These are phyloP conservation scores for Dinomys branickii DNA, from an alignment of 2,113 vertebrate species.

Conservation along the genomic window DNA sequence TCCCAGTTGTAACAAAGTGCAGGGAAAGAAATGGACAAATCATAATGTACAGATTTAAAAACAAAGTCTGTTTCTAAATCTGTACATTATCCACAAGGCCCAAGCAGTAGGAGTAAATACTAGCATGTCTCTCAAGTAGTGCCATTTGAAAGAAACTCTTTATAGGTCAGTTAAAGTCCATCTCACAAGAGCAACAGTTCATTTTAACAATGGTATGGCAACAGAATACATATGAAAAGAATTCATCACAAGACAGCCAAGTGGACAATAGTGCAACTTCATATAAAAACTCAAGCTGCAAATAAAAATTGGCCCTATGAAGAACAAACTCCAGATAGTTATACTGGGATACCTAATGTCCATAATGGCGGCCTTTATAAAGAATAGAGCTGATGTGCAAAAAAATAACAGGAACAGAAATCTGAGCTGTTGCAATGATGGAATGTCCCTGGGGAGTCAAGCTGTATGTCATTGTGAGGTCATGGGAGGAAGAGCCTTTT, in stretches of 20 bases:
- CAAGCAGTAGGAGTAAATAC: slow-evolving; percentile 94
- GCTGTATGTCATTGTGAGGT: slow-evolving; percentile 75
- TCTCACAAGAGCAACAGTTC: slow-evolving; percentile 94
- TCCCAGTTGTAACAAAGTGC: slow-evolving; percentile 96
- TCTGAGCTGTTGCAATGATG: slow-evolving; percentile 90
- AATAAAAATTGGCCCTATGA: slow-evolving; percentile 96
- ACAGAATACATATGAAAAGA: slow-evolving; percentile 96
- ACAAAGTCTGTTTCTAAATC: slow-evolving; percentile 93
- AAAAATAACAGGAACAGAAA: slow-evolving; percentile 83
- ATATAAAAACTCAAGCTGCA: slow-evolving; percentile 90
- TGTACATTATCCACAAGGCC: slow-evolving; percentile 97
- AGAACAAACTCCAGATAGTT: slow-evolving; percentile 91
- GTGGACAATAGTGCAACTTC: slow-evolving; percentile 89
- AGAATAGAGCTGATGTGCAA: slow-evolving; percentile 92
- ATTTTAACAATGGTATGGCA: slow-evolving; percentile 95
- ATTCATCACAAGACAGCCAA: slow-evolving; percentile 96
- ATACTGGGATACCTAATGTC: slow-evolving; percentile 89
- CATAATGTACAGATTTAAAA: too few species aligned
- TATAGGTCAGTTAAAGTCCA: slow-evolving; percentile 91
- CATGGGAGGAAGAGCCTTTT: slow-evolving; percentile 86
- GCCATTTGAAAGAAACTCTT: slow-evolving; percentile 92
- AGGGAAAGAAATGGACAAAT: slow-evolving; percentile 94
- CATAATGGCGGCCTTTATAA: slow-evolving; percentile 89
- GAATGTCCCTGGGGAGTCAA: slow-evolving; percentile 90
- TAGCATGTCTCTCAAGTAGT: slow-evolving; percentile 93